Evolutionary conservation across 1,140 invertebrate species (phyloP), one percentile per base, ranked within the genome.

Genomic region (Aethina tumida): DNA sequence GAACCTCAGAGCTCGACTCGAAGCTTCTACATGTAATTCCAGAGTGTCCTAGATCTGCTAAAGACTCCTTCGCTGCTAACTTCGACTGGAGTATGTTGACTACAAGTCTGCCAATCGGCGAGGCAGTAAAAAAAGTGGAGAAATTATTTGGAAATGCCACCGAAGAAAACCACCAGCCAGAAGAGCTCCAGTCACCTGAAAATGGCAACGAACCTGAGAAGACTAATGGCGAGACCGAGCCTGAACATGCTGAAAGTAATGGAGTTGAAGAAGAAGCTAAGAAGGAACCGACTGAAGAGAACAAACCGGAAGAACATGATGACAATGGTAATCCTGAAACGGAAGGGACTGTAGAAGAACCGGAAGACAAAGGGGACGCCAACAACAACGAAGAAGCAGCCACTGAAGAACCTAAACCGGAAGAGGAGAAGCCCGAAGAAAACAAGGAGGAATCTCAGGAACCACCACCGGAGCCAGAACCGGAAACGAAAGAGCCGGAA

Each of bases 71-170:
- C 48, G 77, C 77, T 9, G 59, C 70, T 24, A 67, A 68, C 20
- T 82, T 77, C 73, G 82, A 85, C 43, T 88, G 83, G 84, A 70
- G 71, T 50, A 64, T 79, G 33, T 56, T 81, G 31, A 69, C 70
- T 34, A 59, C 59, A 1, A 65, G 69, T 5, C 55, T 61, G 22
- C 62, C 65, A 8, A 61, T 42, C 40, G 67, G 67, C 53, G 68
- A 67, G 41, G 61, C 58, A 49, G 57, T 59, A 27, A 62, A 60
- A 38, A 62, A 52, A 41, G 21, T 32, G 7, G 38, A 41, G 31
- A 42, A 49, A 14, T 7, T 39, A 27, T 31, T 32, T 8, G 21
- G 25, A 26, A 41, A 36, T 16, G 28, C 15, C 5, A 30, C 22
- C 17, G 50, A 53, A 31, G 43, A 49, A 25, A 41, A 45, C 5